Conservation (phyloP, 2,888 invertebrate genomes). For the Drosophila neotestacea region DNA sequence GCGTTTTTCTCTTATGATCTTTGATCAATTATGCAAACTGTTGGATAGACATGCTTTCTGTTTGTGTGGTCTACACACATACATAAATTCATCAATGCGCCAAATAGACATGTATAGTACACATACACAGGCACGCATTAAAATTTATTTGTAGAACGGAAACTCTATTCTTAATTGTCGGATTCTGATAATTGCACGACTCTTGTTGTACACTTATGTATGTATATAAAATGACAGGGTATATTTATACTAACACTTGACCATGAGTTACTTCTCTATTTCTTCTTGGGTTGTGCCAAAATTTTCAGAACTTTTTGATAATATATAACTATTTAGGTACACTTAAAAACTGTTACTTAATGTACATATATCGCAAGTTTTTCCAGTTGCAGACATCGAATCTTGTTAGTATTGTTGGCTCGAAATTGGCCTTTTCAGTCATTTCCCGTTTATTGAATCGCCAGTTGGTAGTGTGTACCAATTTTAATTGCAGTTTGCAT, state of each 20-base stretch:
- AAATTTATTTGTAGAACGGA: slow-evolving; percentile 8
- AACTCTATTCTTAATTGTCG: slow-evolving; percentile 18
- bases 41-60: slow-evolving; percentile 16
- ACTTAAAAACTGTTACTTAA: background rate
- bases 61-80: slow-evolving; percentile 28
- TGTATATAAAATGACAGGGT: too few species aligned
- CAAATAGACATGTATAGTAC: background rate
- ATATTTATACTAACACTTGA: too few species aligned
- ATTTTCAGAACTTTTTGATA: background rate
- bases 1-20: slow-evolving; percentile 28
- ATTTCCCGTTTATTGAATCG: background rate
- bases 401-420: background rate
- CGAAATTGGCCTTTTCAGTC: slow-evolving; percentile 1
- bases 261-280: background rate
- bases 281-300: background rate
- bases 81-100: background rate
- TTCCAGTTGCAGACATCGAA: too few species aligned
- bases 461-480: slow-evolving; percentile 38
- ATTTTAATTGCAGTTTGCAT: slow-evolving; percentile 48
- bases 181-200: slow-evolving; percentile 11
- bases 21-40: slow-evolving; percentile 53
- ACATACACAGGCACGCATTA: too few species aligned
- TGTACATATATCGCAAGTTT: background rate
- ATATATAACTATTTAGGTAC: background rate
- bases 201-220: background rate